Evolutionary conservation across 2,888 invertebrate species (phyloP).

Genomic region (Aleiodes alternator): DNA sequence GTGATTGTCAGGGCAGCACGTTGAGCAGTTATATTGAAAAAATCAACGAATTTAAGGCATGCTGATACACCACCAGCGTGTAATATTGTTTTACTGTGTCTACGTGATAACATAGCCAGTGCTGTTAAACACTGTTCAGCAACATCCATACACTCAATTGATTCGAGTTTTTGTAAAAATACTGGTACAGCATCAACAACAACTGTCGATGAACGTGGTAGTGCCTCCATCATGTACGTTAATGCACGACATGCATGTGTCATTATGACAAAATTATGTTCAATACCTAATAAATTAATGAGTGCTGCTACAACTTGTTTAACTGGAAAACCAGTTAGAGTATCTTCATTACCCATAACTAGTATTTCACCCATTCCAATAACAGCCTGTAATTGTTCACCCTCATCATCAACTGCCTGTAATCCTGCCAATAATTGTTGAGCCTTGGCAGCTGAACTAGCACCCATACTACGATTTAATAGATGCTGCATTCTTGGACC

Average conservation of each 20-base stretch:
- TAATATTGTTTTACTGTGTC: slow-evolving; percentile 97
- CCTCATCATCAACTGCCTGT: slow-evolving; percentile 95
- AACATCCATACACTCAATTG: slow-evolving; percentile 99
- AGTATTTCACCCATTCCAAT: slow-evolving; percentile 99
- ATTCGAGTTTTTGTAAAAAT: slow-evolving; percentile 96
- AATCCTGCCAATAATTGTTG: slow-evolving; percentile 94
- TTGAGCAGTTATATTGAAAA: slow-evolving; percentile 99
- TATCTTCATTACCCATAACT: slow-evolving; percentile 99
- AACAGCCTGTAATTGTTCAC: slow-evolving; percentile 96
- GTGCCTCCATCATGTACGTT: slow-evolving; percentile 99
- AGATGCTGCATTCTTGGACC: slow-evolving; percentile 98
- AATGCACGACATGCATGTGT: slow-evolving; percentile 98
- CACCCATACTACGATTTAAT: slow-evolving; percentile 94
- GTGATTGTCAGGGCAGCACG: slow-evolving; percentile 96
- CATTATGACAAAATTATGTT: slow-evolving; percentile 99
- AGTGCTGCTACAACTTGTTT: slow-evolving; percentile 98
- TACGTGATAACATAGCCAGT: slow-evolving; percentile 95
- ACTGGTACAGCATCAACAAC: slow-evolving; percentile 98
- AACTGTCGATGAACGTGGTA: slow-evolving; percentile 96
- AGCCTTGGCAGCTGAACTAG: slow-evolving; percentile 91
- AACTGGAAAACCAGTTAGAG: slow-evolving; percentile 97
- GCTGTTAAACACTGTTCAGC: slow-evolving; percentile 99
- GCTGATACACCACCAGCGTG: slow-evolving; percentile 97
- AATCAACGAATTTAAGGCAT: slow-evolving; percentile 97
- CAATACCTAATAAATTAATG: slow-evolving; percentile 93